phyloP scores from a whole-genome alignment of 2,113 vertebrate genomes.

The Malaclemys terrapin region DNA sequence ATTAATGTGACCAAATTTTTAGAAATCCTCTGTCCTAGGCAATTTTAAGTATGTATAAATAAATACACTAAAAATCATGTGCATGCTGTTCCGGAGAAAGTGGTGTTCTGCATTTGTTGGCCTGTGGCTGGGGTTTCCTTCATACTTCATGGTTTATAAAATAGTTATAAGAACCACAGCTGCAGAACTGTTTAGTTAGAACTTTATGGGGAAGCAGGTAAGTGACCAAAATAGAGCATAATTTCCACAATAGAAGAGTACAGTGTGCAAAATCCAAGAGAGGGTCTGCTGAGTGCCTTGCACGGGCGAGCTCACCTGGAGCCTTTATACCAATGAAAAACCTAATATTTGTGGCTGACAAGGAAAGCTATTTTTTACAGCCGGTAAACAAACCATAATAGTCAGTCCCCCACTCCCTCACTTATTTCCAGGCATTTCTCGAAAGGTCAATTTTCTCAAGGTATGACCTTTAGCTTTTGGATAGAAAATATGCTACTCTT shows the following conservation, averaged over 20 bases:
- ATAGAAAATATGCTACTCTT: not conserved
- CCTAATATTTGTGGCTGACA: not conserved
- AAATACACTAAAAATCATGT: not conserved
- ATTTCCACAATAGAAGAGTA: not conserved
- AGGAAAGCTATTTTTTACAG: not conserved
- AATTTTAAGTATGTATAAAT: not conserved
- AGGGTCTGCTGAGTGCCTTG: not conserved
- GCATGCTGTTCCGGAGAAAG: not conserved
- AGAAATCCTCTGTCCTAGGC: not conserved
- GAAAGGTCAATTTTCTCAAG: not conserved
- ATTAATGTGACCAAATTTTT: not conserved
- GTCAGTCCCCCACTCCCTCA: rapidly evolving
- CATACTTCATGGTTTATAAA: not conserved
- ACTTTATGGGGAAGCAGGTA: not conserved
- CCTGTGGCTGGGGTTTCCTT: not conserved
- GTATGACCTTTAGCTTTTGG: not conserved
- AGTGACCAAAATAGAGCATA: not conserved
- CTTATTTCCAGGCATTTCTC: not conserved
- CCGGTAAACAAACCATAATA: not conserved
- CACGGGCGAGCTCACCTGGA: not conserved
- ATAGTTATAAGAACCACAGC: not conserved
- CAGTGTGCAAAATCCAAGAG: not conserved
- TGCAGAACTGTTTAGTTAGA: not conserved
- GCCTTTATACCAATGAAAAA: not conserved
- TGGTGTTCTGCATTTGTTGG: not conserved